Evolutionary conservation across 92 coral and sea anemone genomes (phyloP).

Genomic region (Zoanthus solanderi): DNA sequence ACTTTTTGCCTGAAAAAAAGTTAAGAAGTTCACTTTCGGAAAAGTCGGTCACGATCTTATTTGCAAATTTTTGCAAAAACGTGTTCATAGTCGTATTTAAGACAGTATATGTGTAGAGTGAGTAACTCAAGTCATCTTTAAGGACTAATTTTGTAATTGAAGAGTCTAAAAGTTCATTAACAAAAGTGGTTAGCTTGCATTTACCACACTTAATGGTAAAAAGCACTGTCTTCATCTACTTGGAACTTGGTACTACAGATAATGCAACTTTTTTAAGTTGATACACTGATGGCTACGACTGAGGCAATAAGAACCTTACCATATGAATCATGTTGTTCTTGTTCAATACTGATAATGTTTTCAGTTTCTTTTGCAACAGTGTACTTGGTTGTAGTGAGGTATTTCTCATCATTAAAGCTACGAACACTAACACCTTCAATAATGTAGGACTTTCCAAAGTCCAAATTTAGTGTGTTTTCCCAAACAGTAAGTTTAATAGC

Average conservation of each 20-base stretch:
- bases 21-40: slow-evolving; percentile 32
- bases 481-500: slow-evolving; percentile 42
- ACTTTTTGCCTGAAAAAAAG: slow-evolving; percentile 15
- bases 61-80: slow-evolving; percentile 8
- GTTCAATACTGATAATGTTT: slow-evolving; percentile 37
- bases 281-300: slow-evolving; percentile 37
- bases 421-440: slow-evolving; percentile 27
- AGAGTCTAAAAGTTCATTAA: slow-evolving; percentile 22
- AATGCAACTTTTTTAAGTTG: slow-evolving; percentile 35
- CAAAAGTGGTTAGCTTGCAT: slow-evolving; percentile 39
- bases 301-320: slow-evolving; percentile 26
- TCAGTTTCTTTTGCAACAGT: slow-evolving; percentile 36
- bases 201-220: slow-evolving; percentile 41
- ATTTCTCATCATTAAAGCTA: slow-evolving; percentile 38
- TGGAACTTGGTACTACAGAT: slow-evolving; percentile 39
- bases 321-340: slow-evolving; percentile 20
- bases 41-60: slow-evolving; percentile 15
- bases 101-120: slow-evolving; percentile 22
- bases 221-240: slow-evolving; percentile 20
- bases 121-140: slow-evolving; percentile 9
- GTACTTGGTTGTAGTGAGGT: slow-evolving; percentile 18
- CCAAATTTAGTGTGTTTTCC: slow-evolving; percentile 33
- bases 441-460: slow-evolving; percentile 10
- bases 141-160: slow-evolving; percentile 35
- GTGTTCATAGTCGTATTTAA: slow-evolving; percentile 50